Percentiles rank a stretch among this genome's conserved stretches.
These are phyloP conservation scores for Uloborus diversus DNA, from an alignment of 1,140 invertebrate species.

Conservation along the genomic window DNA sequence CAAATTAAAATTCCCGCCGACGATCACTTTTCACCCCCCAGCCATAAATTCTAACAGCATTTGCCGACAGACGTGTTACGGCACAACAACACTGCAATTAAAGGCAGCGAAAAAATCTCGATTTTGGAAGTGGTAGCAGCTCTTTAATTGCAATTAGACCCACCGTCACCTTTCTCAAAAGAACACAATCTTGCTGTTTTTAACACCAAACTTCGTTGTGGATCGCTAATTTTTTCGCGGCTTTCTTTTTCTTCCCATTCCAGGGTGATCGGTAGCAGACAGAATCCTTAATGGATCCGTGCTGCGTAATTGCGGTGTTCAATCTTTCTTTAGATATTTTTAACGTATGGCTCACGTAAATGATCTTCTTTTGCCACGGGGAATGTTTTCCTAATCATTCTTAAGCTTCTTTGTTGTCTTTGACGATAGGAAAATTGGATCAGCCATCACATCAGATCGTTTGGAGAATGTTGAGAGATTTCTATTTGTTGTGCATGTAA, in stretches of 20 bases:
- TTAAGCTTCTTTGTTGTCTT: too few species aligned
- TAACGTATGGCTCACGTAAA: too few species aligned
- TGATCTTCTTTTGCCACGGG: too few species aligned
- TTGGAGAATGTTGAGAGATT: too few species aligned
- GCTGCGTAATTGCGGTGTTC: background rate
- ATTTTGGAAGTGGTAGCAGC: slow-evolving; percentile 32
- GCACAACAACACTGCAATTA: too few species aligned
- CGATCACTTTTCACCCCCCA: too few species aligned
- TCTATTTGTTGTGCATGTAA: too few species aligned
- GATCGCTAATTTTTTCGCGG: background rate
- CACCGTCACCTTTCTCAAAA: background rate
- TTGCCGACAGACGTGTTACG: too few species aligned
- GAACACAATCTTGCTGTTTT: background rate
- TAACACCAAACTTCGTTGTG: background rate
- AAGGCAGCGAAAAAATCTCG: background rate
- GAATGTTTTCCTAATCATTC: too few species aligned
- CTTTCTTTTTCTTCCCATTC: background rate
- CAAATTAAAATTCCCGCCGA: background rate
- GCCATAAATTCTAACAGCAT: too few species aligned
- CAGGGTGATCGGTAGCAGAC: background rate
- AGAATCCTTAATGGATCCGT: background rate
- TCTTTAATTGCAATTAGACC: slow-evolving; percentile 33
- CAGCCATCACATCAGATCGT: too few species aligned
- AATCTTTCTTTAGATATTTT: background rate
- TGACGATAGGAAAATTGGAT: too few species aligned